Base-by-base conservation (phyloP, 2,888 invertebrate species). In the Oligia strigilis region DNA sequence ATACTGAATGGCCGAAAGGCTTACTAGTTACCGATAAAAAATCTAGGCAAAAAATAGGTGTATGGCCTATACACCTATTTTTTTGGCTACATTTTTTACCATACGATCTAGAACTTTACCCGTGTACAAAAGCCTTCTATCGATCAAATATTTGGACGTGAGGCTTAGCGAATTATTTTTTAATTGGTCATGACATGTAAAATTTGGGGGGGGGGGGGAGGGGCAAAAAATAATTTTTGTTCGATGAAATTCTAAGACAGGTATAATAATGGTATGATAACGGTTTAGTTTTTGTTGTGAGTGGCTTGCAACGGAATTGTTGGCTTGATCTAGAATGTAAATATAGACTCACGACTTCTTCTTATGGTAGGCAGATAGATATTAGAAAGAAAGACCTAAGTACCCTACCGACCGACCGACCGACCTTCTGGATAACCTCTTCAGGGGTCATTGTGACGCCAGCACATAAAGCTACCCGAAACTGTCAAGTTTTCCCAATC, bases 161-260 rank as follows among this genome's bases (percentile, higher is more conserved):
- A 29, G 73, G 67, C 72, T 85, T 67, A 88, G 80, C 76, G 83
- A 84, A 87, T 76, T 83, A 77, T 77, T 81, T 87, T 81, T 84
- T 87, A 89, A 88, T 87, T 86, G 78, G 71, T 80, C 77, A 87
- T 88, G 87, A 89, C 88, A 81, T 72, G 85, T 84, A 67, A 58
- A 76, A 80, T 78, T 82, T 67, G n/a, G 43, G 17, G 13, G 29
- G 29, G 29, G 29, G 29, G 29, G 29, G 29, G 29, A 1, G 13
- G 13, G 19, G 55, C 66, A 84, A 88, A 84, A 85, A 87, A 84
- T 36, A 0, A 49, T 72, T 80, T 82, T 82, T 79, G 75, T 70
- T 0, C 2, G 29, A 72, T 23, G 74, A 75, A 67, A 67, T 75
- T 77, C 19, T 70, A 73, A 52, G 66, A 64, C 52, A 69, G n/a